These are phyloP conservation scores for Amphipoea lucens DNA, from an alignment of 2,888 invertebrate genomes.

Conservation along the genomic window DNA sequence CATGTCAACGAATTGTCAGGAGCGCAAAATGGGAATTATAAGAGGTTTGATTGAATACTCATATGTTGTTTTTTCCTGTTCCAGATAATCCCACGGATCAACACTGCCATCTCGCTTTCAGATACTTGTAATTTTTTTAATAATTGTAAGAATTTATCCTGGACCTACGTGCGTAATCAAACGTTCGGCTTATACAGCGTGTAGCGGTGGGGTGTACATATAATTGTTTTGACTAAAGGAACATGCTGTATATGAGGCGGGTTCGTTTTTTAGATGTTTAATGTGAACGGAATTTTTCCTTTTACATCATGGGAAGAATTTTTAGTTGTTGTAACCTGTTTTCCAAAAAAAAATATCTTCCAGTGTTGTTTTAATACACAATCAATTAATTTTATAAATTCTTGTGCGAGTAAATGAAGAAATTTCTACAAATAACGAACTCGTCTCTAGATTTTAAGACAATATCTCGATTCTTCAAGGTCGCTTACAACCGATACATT, in stretches of 20 bases:
- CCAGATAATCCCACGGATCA: conserved; percentile 82
- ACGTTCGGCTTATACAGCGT: conserved; percentile 69
- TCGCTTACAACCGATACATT: conserved; percentile 49
- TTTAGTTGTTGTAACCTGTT: conserved; percentile 6
- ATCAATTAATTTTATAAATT: background rate
- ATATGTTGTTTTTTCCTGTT: conserved; percentile 53
- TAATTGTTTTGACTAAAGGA: conserved; percentile 60
- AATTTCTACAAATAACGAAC: conserved; percentile 48
- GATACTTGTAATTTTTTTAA: conserved; percentile 81
- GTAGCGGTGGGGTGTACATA: conserved; percentile 75
- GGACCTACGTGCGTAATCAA: conserved; percentile 61
- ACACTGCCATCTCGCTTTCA: conserved; percentile 90
- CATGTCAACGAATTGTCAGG: too few relatives aligned
- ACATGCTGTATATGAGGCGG: conserved; percentile 56
- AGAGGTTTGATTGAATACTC: background rate
- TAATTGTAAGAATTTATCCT: conserved; percentile 70
- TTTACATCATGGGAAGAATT: conserved; percentile 4
- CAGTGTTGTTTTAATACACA: conserved; percentile 18
- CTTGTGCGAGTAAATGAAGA: conserved; percentile 5
- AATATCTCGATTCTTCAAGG: conserved; percentile 43
- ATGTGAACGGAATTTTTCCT: conserved; percentile 11
- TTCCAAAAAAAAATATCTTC: conserved; percentile 8
- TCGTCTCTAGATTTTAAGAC: conserved; percentile 48
- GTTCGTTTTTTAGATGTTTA: conserved; percentile 31
- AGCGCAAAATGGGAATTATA: background rate